Base-by-base conservation (phyloP, 1,140 invertebrate genomes). In the Prorops nasuta region DNA sequence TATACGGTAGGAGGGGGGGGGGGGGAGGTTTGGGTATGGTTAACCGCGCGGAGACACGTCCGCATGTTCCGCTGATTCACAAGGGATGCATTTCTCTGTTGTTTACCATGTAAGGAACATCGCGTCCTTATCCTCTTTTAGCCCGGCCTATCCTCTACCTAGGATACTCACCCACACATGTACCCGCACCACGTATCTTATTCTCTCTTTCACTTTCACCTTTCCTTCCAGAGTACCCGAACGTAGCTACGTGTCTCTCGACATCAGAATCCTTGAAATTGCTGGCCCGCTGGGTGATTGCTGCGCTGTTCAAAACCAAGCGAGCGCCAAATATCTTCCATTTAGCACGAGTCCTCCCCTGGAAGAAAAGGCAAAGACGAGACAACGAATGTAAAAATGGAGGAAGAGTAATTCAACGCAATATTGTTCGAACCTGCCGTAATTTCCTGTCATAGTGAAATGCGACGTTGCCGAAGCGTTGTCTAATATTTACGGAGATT, bases 171-270 rank as follows among this genome's bases (percentile, higher is more conserved):
- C 51, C 47, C 53, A 7, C 1, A 18, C 7, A 12, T 12, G 15
- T 28, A 49, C 43, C n/a, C 12, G 3, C 3, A 17, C 7, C 19
- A 36, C 12, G 18, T 35, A 39, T 58, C 49, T 49, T 21, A 48
- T 39, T 17, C 36, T 31, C 41, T 41, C 39, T 44, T 42, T 46
- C 15, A 28, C 21, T 37, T 7, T 7, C 15, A 21, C 34, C 28
- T 18, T 50, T 28, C n/a, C 15, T 14, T 20, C 10, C 15, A 20
- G 8, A 32, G 2, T 44, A 14, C 10, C 3, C 36, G 15, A 14
- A 0, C 22, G 20, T 16, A 9, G 3, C 36, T 12, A 3, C 3
- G 8, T 16, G 3, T 17, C 22, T 1, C 10, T 24, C 2, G 3
- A 2, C 31, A 16, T 16, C 28, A n/a, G n/a, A 20, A 20, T 35